Conservation (phyloP, 2,888 invertebrate species). For the Morpho achilles region DNA sequence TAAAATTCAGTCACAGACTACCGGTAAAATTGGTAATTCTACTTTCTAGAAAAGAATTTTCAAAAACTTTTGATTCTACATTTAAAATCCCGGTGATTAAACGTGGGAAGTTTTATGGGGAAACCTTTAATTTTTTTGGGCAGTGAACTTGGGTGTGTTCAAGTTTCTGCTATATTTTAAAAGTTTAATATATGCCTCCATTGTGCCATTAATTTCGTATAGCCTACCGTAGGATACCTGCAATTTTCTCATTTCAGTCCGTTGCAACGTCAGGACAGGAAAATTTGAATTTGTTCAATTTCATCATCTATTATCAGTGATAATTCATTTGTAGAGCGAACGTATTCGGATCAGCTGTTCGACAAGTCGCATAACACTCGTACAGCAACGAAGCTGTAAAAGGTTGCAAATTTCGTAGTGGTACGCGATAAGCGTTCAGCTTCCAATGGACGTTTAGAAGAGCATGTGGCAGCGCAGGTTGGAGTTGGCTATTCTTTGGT, state of each 20-base stretch:
- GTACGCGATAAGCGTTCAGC: conserved; percentile 17
- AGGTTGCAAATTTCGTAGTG: conserved; percentile 15
- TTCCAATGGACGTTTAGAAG: conserved; percentile 53
- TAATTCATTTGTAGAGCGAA: conserved; percentile 48
- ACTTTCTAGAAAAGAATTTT: conserved; percentile 68
- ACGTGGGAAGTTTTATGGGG: conserved; percentile 46
- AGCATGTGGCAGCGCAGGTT: conserved; percentile 80
- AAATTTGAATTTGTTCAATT: conserved; percentile 32
- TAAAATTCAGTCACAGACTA: conserved; percentile 77
- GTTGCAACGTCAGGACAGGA: conserved; percentile 50
- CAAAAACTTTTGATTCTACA: conserved; percentile 57
- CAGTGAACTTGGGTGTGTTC: conserved; percentile 50
- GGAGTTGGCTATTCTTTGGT: conserved; percentile 79
- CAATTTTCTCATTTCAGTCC: conserved; percentile 51
- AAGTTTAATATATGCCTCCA: conserved; percentile 59
- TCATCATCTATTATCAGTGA: conserved; percentile 34
- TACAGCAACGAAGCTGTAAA: neutral
- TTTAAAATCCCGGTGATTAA: conserved; percentile 44
- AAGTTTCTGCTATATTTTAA: conserved; percentile 22
- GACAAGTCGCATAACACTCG: conserved; percentile 14
- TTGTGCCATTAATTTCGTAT: conserved; percentile 68
- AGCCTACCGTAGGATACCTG: conserved; percentile 59
- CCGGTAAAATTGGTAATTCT: conserved; percentile 67
- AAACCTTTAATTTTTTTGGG: conserved; percentile 44
- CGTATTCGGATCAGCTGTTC: conserved; percentile 22